Conservation (phyloP, 2,113 vertebrate species). For the Paratilapia polleni region DNA sequence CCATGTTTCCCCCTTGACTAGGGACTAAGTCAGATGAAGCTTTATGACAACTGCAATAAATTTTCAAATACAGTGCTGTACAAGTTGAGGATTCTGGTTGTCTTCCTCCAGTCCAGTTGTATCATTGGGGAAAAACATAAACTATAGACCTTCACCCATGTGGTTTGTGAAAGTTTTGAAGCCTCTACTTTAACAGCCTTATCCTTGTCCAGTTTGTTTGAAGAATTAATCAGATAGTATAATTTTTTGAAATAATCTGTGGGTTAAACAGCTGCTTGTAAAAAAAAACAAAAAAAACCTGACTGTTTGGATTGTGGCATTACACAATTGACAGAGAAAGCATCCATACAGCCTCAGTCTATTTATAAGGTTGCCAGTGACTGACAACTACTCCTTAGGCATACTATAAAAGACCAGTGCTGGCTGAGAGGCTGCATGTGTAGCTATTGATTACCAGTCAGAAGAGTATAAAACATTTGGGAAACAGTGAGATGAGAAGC, state of each 20-base stretch:
- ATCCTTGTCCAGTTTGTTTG: too few relatives aligned
- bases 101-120: too few relatives aligned
- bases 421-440: conserved; percentile 74
- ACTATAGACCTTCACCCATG: too few relatives aligned
- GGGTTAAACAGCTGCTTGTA: not conserved
- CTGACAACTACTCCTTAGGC: conserved; percentile 71
- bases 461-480: conserved; percentile 78
- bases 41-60: too few relatives aligned
- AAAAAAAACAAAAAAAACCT: not conserved
- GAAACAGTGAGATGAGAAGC: conserved; percentile 76
- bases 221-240: not conserved
- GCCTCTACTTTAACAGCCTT: too few relatives aligned
- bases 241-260: not conserved
- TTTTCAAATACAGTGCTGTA: too few relatives aligned
- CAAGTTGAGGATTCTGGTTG: too few relatives aligned
- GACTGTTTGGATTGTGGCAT: conserved; percentile 44
- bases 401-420: conserved; percentile 56
- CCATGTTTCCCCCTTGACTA: too few relatives aligned
- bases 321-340: conserved; percentile 51
- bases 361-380: conserved; percentile 70
- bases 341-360: conserved; percentile 55
- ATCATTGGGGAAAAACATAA: too few relatives aligned
- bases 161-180: too few relatives aligned
- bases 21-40: too few relatives aligned
- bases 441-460: conserved; percentile 83